These are phyloP conservation scores for Julus scandinavius DNA, from an alignment of 2,888 invertebrate species.

Conservation along the genomic window DNA sequence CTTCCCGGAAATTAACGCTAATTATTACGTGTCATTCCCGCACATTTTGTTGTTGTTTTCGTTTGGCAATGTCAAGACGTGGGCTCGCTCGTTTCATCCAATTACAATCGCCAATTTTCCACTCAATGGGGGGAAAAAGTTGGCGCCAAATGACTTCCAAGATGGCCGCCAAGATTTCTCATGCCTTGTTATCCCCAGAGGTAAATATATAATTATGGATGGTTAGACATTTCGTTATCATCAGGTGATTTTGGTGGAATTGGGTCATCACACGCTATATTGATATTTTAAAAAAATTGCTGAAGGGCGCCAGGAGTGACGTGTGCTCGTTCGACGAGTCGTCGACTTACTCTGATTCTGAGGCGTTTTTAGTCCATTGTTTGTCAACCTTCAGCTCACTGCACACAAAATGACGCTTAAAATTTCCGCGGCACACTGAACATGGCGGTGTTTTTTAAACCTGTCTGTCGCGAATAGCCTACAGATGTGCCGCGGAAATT, in stretches of 20 bases:
- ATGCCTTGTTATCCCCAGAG: not conserved
- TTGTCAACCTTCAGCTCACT: too few species aligned
- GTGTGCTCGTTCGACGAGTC: too few species aligned
- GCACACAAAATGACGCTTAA: too few species aligned
- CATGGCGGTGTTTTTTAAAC: too few species aligned
- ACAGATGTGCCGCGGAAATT: too few species aligned
- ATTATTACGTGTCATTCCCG: not conserved
- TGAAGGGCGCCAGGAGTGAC: too few species aligned
- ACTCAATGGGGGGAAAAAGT: not conserved
- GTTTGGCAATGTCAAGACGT: not conserved
- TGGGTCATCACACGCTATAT: not conserved
- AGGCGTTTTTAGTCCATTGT: too few species aligned
- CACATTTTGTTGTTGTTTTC: not conserved
- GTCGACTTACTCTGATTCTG: too few species aligned
- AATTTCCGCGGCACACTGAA: too few species aligned
- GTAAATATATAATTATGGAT: not conserved
- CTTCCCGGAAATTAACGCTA: not conserved
- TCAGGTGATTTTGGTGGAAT: not conserved
- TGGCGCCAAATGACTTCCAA: not conserved
- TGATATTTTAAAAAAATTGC: too few species aligned
- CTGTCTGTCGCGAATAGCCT: too few species aligned
- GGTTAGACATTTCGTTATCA: not conserved
- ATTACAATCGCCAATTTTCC: not conserved
- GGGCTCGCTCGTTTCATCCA: not conserved
- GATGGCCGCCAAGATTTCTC: not conserved